Percentiles rank a stretch among this genome's conserved stretches.
phyloP scores from a whole-genome alignment of 2,113 vertebrate species.

The Danio rerio region DNA sequence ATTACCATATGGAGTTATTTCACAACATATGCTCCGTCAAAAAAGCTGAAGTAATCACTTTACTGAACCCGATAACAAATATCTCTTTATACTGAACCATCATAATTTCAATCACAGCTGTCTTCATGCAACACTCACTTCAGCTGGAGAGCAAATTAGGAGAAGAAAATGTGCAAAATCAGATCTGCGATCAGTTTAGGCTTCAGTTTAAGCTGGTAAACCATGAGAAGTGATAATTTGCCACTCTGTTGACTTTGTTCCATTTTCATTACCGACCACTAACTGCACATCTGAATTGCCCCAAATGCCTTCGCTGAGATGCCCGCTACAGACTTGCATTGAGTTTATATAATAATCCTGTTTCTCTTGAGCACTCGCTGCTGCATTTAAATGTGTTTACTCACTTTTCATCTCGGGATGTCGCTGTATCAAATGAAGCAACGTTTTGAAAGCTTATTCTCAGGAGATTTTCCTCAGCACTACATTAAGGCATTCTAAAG shows the following conservation, averaged over 20 bases:
- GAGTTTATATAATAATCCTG: constrained; percentile 41
- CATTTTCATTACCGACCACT: constrained; percentile 31
- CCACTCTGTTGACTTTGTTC: constrained; percentile 34
- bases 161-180: not conserved
- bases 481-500: constrained; percentile 35
- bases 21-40: not conserved
- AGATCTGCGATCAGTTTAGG: not conserved
- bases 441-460: constrained; percentile 5
- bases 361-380: constrained; percentile 30
- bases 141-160: not conserved
- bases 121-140: not conserved
- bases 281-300: constrained; percentile 22
- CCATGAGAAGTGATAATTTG: constrained; percentile 21
- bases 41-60: constrained; percentile 20
- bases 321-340: constrained; percentile 4
- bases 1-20: constrained; percentile 22
- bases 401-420: constrained; percentile 11
- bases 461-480: constrained; percentile 12
- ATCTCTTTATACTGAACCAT: not conserved
- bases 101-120: not conserved
- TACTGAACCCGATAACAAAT: constrained; percentile 2
- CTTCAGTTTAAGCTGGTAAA: constrained; percentile 8
- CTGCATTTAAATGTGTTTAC: constrained; percentile 21
- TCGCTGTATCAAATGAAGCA: constrained; percentile 34
- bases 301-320: not conserved